phyloP scores from a whole-genome alignment of 2,888 invertebrate species.

The Mesoligia furuncula region DNA sequence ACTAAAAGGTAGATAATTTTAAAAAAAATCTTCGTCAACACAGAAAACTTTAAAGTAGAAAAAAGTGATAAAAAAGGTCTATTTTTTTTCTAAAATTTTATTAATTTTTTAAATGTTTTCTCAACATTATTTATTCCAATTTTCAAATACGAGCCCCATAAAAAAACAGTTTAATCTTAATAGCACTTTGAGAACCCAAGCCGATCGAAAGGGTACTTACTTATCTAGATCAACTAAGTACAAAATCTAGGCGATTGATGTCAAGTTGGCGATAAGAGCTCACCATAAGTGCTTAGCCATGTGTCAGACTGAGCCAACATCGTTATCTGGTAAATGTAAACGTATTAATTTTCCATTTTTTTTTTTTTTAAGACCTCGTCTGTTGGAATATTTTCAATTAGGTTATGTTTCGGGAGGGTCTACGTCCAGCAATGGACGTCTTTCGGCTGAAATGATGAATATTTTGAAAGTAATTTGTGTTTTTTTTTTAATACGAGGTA shows the following conservation, averaged over 20 bases:
- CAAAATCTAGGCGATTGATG: slow-evolving; percentile 42
- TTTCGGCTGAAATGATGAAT: neutral
- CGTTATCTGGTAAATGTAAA: slow-evolving; percentile 21
- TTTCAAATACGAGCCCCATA: neutral
- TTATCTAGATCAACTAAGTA: slow-evolving; percentile 30
- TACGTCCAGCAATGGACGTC: neutral
- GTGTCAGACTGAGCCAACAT: slow-evolving; percentile 9
- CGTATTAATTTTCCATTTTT: slow-evolving; percentile 11
- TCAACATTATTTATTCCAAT: neutral
- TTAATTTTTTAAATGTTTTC: neutral
- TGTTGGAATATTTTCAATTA: neutral
- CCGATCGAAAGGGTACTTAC: slow-evolving; percentile 10
- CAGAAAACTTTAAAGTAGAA: too few relatives aligned
- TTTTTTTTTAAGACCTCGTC: neutral
- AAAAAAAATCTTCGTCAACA: too few relatives aligned
- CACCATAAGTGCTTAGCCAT: slow-evolving; percentile 26
- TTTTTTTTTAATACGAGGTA: neutral
- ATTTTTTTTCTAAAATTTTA: too few relatives aligned
- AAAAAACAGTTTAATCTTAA: slow-evolving; percentile 31
- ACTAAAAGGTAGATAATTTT: too few relatives aligned
- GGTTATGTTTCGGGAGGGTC: accelerated
- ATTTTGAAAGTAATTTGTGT: neutral
- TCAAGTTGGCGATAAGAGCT: slow-evolving; percentile 46
- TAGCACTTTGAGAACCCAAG: neutral
- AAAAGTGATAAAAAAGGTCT: too few relatives aligned